These are phyloP conservation scores for Oikopleura albicans DNA, from an alignment of 23 tunicate genomes.

Conservation along the genomic window DNA sequence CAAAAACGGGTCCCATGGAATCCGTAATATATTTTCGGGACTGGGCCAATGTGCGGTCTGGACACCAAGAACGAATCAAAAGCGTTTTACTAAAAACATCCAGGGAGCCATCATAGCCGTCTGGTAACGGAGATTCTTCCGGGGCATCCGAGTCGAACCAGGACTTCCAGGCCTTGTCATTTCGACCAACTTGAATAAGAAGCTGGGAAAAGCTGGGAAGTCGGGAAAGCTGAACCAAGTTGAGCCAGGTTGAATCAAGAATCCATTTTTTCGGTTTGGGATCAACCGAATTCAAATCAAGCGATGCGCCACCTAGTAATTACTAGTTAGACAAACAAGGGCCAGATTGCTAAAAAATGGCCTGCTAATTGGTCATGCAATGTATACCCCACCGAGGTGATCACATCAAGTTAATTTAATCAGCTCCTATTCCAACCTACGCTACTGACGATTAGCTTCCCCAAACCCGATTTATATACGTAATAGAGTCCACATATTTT, in stretches of 20 bases:
- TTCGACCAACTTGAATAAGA: slow-evolving; percentile 67
- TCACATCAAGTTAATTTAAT: neutral
- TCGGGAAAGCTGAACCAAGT: slow-evolving; percentile 77
- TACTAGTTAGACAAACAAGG: too few species aligned
- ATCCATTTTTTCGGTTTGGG: slow-evolving; percentile 99
- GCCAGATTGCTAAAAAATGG: neutral
- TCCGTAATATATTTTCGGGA: slow-evolving; percentile 77
- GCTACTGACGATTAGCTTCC: neutral
- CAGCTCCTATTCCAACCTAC: neutral
- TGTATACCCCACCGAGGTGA: neutral
- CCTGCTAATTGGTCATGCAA: neutral
- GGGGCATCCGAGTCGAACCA: slow-evolving; percentile 97
- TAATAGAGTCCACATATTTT: too few species aligned
- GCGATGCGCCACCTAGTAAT: slow-evolving; percentile 84
- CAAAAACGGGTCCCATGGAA: slow-evolving; percentile 65
- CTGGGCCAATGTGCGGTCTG: slow-evolving; percentile 92
- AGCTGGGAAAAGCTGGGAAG: slow-evolving; percentile 78
- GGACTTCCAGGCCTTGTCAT: slow-evolving; percentile 90
- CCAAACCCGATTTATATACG: too few species aligned
- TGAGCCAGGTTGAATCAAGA: slow-evolving; percentile 88
- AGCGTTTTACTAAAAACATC: slow-evolving; percentile 78
- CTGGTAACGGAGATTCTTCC: slow-evolving; percentile 78
- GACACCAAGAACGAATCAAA: slow-evolving; percentile 87
- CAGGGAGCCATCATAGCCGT: slow-evolving; percentile 76
- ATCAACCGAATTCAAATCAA: slow-evolving; percentile 84